Percentiles rank a stretch among this genome's conserved stretches.
These are phyloP conservation scores for Trochalopteron elliotii DNA, from an alignment of 2,113 vertebrate genomes.

Conservation along the genomic window DNA sequence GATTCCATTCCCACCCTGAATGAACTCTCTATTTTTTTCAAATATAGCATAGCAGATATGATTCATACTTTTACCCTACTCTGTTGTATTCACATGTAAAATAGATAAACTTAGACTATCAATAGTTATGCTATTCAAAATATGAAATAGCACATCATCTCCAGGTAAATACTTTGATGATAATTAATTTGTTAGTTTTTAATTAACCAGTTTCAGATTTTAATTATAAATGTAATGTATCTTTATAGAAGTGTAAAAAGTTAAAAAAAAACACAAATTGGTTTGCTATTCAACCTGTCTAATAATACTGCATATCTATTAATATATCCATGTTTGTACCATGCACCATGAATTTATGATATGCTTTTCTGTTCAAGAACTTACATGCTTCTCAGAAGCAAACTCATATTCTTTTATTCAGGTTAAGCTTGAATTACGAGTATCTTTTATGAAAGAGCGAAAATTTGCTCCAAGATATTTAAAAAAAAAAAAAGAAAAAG, in stretches of 20 bases:
- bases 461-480: background rate
- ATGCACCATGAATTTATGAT: background rate
- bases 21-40: background rate
- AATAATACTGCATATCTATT: background rate
- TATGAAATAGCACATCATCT: background rate
- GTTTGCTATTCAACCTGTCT: background rate
- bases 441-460: background rate
- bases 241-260: background rate
- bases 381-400: background rate
- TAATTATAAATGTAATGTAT: background rate
- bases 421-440: fast-evolving
- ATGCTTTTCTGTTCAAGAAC: background rate
- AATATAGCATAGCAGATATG: background rate
- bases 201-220: background rate
- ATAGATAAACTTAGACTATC: background rate
- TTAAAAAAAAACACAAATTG: background rate
- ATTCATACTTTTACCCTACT: background rate
- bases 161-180: background rate
- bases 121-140: background rate
- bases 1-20: background rate
- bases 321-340: background rate
- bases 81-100: background rate
- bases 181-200: background rate
- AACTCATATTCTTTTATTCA: background rate
- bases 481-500: background rate